A percentile compares a stretch with the other conserved stretches of the same genome.
Evolutionary conservation across 1,140 invertebrate species (phyloP).

Genomic region (Pentalonia nigronervosa): DNA sequence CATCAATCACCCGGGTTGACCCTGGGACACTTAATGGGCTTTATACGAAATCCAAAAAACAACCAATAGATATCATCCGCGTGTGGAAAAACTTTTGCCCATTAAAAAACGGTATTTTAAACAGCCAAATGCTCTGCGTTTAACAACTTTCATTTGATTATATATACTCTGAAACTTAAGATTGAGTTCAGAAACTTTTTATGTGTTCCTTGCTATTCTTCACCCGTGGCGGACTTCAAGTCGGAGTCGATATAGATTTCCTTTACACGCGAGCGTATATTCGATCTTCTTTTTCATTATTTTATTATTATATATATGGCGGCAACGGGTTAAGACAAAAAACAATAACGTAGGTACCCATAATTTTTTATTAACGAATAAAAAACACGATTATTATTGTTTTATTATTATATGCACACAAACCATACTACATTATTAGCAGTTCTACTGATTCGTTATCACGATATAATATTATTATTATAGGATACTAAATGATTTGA

Average conservation of each 20-base stretch:
- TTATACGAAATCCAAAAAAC: slow-evolving; percentile 22
- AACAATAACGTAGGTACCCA: neutral
- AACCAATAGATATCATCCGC: slow-evolving; percentile 4
- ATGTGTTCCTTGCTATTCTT: neutral
- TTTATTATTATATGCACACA: neutral
- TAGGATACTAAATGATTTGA: neutral
- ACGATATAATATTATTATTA: neutral
- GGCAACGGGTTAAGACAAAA: neutral
- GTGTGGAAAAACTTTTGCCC: neutral
- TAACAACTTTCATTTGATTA: slow-evolving; percentile 20
- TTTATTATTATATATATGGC: neutral
- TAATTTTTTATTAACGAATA: neutral
- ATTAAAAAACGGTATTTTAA: slow-evolving; percentile 46
- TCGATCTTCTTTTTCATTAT: neutral
- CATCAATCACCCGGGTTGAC: slow-evolving; percentile 33
- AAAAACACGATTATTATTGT: neutral
- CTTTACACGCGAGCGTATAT: neutral
- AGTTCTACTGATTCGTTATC: neutral
- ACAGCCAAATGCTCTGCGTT: neutral
- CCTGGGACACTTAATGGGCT: neutral
- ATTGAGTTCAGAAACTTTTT: slow-evolving; percentile 24
- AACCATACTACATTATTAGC: neutral
- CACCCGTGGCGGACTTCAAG: neutral
- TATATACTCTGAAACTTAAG: slow-evolving; percentile 18
- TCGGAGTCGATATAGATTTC: neutral